These are phyloP conservation scores for Drosophila erecta DNA, from an alignment of 1,140 invertebrate genomes.

Conservation along the genomic window DNA sequence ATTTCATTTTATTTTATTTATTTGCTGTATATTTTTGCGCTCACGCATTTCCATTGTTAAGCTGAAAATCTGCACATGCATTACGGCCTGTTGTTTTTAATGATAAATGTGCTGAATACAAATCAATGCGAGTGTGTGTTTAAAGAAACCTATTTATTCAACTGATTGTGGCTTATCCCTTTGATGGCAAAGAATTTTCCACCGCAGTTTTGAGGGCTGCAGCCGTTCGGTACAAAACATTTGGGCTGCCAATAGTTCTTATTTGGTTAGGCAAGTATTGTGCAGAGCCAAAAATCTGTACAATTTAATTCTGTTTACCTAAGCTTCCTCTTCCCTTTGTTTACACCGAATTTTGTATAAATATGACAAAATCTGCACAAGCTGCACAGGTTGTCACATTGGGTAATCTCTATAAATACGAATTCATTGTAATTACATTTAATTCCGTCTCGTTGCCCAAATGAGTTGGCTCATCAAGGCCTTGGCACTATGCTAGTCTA, in stretches of 20 bases:
- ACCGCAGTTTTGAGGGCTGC: too few relatives aligned
- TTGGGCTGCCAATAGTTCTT: constrained; percentile 17
- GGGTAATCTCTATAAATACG: constrained; percentile 45
- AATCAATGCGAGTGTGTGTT: constrained; percentile 18
- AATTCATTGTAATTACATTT: constrained; percentile 40
- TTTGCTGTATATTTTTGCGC: constrained; percentile 22
- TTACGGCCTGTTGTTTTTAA: constrained; percentile 34
- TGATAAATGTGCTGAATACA: constrained; percentile 42
- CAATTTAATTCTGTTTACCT: constrained; percentile 45
- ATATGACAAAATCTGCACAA: constrained; percentile 48
- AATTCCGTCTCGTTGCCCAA: constrained; percentile 16
- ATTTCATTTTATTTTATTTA: constrained; percentile 33
- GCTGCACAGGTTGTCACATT: constrained; percentile 39
- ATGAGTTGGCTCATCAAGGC: constrained; percentile 7
- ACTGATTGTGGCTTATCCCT: constrained; percentile 47
- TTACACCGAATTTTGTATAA: constrained; percentile 44
- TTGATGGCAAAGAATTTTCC: constrained; percentile 11
- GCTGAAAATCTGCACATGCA: constrained; percentile 41
- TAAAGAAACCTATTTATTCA: constrained; percentile 37
- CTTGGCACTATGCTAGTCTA: constrained; percentile 17
- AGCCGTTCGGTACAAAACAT: constrained; percentile 8
- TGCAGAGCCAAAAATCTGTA: constrained; percentile 39
- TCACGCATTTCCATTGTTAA: not conserved
- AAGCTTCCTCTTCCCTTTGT: constrained; percentile 23
- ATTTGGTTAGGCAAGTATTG: constrained; percentile 40